Base-by-base conservation (phyloP, 2,113 vertebrate species). In the Cephalopterus ornatus region DNA sequence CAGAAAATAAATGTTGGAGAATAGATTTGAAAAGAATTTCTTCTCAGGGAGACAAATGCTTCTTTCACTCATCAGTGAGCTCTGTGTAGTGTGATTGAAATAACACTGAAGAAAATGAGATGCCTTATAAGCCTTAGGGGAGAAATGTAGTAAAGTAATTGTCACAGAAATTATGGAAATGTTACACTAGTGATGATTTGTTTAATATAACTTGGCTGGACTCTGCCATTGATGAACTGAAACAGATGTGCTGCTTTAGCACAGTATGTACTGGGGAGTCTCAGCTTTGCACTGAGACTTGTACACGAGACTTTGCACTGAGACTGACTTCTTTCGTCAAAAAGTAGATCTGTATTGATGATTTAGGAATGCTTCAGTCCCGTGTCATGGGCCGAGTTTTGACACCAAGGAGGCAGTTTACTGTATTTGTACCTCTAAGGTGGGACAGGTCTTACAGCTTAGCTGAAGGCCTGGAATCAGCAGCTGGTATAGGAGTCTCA, bases 131-230 rank as follows among this genome's bases (percentile, higher is more conserved):
- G 85, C 92, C 92, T 97, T 97, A 90, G 88, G 95, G 93, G 92
- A 96, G 90, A 83, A 92, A 92, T 28, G 59, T 78, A 92, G 76
- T 95, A 92, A 91, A 97, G 95, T 79, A 94, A 92, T 97, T 97
- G 89, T 96, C 92, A 94, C 89, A 95, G 85, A 92, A 96, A 96
- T 97, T 96, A 95, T 93, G 88, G 94, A 97, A 82, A 97, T 96
- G 70, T 85, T 96, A 92, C 58, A 75, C 79, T 89, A 84, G 95
- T 96, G 96, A 96, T 97, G 85, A 97, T 95, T 96, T 97, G 68
- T 96, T 97, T 96, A 96, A 92, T 95, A 37, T 79, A 91, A 80
- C 75, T 96, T 95, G 81, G 85, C 82, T 96, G 83, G 71, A 80
- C 76, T 85, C 73, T 85, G 90, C 82, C 79, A 50, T 18, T 97